These are phyloP conservation scores for Heliconius ismenius DNA, from an alignment of 2,888 invertebrate species.

Conservation along the genomic window DNA sequence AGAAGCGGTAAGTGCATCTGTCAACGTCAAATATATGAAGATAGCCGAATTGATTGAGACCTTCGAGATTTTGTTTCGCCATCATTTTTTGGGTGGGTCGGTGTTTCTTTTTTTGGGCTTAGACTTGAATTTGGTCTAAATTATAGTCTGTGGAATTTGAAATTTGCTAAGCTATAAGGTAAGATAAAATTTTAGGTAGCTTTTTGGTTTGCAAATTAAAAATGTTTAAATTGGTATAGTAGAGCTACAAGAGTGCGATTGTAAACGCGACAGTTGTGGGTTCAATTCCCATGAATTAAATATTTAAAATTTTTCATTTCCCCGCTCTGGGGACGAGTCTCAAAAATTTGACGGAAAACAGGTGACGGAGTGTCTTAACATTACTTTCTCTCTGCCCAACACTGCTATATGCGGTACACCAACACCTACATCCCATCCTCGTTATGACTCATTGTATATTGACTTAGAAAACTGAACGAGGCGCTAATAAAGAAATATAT, in stretches of 20 bases:
- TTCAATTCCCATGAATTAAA: too few relatives aligned
- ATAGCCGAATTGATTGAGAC: slow-evolving; percentile 36
- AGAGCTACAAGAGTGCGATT: too few relatives aligned
- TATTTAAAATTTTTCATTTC: too few relatives aligned
- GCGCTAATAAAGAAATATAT: background rate
- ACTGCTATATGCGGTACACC: background rate
- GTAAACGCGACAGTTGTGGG: too few relatives aligned
- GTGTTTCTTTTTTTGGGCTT: background rate
- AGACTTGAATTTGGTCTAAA: background rate
- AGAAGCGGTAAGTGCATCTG: slow-evolving; percentile 40
- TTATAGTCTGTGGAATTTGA: background rate
- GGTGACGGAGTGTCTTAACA: too few relatives aligned
- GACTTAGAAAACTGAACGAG: background rate
- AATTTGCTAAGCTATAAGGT: background rate
- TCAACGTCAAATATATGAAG: slow-evolving; percentile 43
- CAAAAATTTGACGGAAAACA: too few relatives aligned
- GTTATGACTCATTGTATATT: background rate
- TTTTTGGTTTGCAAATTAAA: background rate
- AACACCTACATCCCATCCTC: background rate
- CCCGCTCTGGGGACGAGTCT: too few relatives aligned
- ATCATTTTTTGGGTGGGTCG: slow-evolving; percentile 1
- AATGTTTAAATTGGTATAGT: too few relatives aligned
- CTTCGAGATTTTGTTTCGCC: background rate
- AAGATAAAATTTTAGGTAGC: background rate
- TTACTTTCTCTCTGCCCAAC: too few relatives aligned